These are phyloP conservation scores for Scaptomyza pallida DNA, from an alignment of 1,140 invertebrate genomes.

Conservation along the genomic window DNA sequence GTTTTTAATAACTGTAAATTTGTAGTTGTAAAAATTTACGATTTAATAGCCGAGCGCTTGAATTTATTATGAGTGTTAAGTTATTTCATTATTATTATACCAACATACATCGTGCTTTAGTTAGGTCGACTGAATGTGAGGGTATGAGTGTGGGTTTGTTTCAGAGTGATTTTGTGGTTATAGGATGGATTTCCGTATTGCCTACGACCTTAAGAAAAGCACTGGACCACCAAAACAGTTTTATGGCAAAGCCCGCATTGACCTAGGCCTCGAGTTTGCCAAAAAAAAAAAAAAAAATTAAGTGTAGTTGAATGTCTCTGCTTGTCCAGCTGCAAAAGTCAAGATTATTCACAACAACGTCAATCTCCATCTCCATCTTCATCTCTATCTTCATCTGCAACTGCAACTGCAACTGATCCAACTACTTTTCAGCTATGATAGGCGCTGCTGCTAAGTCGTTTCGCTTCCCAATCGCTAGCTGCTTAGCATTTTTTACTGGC, in stretches of 20 bases:
- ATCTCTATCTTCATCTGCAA: conserved; percentile 25
- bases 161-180: conserved; percentile 13
- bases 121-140: background rate
- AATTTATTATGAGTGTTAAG: conserved; percentile 76
- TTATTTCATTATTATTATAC: conserved; percentile 36
- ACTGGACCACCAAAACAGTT: conserved; percentile 52
- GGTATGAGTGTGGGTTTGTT: conserved; percentile 2
- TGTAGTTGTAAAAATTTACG: conserved; percentile 82
- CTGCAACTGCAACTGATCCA: conserved; percentile 21
- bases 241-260: conserved; percentile 20
- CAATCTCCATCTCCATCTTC: conserved; percentile 10
- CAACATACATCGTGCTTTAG: conserved; percentile 28
- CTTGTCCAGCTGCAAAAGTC: conserved; percentile 26
- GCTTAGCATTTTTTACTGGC: conserved; percentile 55
- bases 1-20: conserved; percentile 82
- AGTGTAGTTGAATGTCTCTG: conserved; percentile 39
- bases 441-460: conserved; percentile 50
- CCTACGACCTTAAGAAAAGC: conserved; percentile 41
- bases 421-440: conserved; percentile 22
- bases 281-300: conserved; percentile 3
- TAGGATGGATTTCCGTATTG: conserved; percentile 4
- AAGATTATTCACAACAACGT: conserved; percentile 34
- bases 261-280: conserved; percentile 60
- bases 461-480: conserved; percentile 48
- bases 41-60: conserved; percentile 77